These are phyloP conservation scores for Athene noctua DNA, from an alignment of 2,113 vertebrate genomes.

Conservation along the genomic window DNA sequence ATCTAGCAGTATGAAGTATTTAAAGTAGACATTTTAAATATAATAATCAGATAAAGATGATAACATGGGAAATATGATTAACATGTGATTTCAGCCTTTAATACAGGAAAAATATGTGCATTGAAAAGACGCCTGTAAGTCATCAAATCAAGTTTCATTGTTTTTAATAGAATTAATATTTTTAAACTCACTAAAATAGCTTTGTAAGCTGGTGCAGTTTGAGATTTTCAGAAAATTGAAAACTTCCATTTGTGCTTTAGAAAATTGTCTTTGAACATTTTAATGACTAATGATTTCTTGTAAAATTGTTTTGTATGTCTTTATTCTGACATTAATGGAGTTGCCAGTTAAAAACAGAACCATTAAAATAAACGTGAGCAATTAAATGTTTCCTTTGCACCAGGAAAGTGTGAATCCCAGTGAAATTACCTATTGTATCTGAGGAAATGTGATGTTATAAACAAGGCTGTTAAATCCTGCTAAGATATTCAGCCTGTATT, in stretches of 20 bases:
- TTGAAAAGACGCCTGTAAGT: background rate
- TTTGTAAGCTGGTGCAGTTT: background rate
- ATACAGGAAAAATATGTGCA: background rate
- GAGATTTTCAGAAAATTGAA: background rate
- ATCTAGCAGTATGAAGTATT: background rate
- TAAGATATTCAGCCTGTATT: background rate
- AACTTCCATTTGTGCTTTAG: background rate
- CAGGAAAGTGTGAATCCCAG: background rate
- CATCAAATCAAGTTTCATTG: background rate
- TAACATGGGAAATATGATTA: background rate
- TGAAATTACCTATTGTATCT: background rate
- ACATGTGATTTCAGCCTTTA: background rate
- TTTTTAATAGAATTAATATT: background rate
- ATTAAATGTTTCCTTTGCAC: constrained; percentile 20
- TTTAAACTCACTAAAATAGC: background rate
- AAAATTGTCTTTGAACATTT: background rate
- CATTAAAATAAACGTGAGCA: background rate
- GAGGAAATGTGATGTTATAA: background rate
- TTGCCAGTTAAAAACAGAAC: background rate
- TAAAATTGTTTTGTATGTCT: constrained; percentile 8
- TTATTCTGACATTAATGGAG: constrained; percentile 1
- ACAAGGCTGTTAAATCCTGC: background rate
- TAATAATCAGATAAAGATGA: background rate
- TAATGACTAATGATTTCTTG: background rate
- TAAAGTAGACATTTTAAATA: background rate